Conservation (phyloP, 2,797 vertebrate genomes). For the Taenioides sp. region DNA sequence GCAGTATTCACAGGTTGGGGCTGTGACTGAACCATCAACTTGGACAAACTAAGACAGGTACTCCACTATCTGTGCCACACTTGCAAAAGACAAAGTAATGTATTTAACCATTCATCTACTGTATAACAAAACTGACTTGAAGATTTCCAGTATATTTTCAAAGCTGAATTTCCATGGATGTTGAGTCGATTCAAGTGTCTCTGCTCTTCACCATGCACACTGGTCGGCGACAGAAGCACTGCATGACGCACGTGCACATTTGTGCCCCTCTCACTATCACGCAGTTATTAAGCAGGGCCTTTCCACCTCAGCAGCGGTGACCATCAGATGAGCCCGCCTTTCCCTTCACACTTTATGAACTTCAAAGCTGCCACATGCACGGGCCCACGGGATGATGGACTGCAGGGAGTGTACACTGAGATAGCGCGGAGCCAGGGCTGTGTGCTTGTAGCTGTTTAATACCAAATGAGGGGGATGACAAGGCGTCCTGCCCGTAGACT, state of each 20-base stretch:
- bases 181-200: not conserved
- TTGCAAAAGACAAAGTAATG: too few relatives aligned
- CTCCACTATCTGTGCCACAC: too few relatives aligned
- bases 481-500: conserved; percentile 35
- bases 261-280: conserved; percentile 40
- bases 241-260: conserved; percentile 46
- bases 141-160: too few relatives aligned
- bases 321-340: conserved; percentile 68
- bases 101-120: too few relatives aligned
- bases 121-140: too few relatives aligned
- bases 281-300: conserved; percentile 57
- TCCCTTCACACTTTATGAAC: conserved; percentile 67
- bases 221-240: conserved; percentile 19
- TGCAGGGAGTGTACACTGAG: conserved; percentile 40
- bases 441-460: conserved; percentile 50
- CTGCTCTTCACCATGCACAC: not conserved
- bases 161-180: too few relatives aligned
- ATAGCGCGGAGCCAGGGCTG: conserved; percentile 41
- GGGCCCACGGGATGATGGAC: conserved; percentile 53
- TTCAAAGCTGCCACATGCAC: conserved; percentile 42
- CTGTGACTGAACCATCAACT: too few relatives aligned
- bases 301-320: conserved; percentile 58
- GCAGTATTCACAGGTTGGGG: too few relatives aligned
- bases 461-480: conserved; percentile 54
- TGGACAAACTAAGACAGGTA: too few relatives aligned